Evolutionary conservation across 1,140 invertebrate genomes (phyloP), one percentile per base, ranked within the genome.

Genomic region (Ceratina japonica): DNA sequence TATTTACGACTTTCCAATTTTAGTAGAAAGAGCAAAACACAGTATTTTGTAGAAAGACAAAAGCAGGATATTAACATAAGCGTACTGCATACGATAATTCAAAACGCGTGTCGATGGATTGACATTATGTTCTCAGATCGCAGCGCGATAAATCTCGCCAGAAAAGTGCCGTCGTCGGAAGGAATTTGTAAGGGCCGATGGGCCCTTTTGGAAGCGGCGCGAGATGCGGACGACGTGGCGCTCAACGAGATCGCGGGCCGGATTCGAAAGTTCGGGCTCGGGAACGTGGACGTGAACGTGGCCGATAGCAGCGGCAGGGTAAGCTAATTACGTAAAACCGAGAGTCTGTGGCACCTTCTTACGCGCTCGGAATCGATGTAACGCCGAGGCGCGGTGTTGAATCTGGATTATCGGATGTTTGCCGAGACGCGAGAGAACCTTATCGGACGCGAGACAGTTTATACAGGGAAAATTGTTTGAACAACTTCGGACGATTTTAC

Each of bases 241-340:
- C 71, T 92, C 27, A 87, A 83, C 16, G 86, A 87, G 51, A 87
- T 92, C 8, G 82, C 92, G 22, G 73, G 80, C 0, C 86, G 86
- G 3, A 86, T 87, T 2, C 81, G 88, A 37, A 89, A 88, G 63
- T 82, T 87, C 13, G 89, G 87, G 51, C 62, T 89, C 10, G 83
- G 82, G 0, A 76, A 87, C 18, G 80, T 90, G 64, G 90, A 92
- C 62, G 83, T 93, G n/a, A 92, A 93, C 76, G 80, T 90, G 49
- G 82, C 82, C 10, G 92, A 93, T 61, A 81, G 84, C 61, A 93
- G 91, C 79, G 92, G 92, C 64, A 87, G 92, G 82, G 92, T 93
- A 71, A 92, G 89, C 81, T 13, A 31, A 44, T 75, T 49, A 59
- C 15, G 1, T 51, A 0, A 44, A 44, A 44, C 37, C 37, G 37